These are phyloP conservation scores for Drosophila saltans DNA, from an alignment of 1,140 invertebrate genomes.

Conservation along the genomic window DNA sequence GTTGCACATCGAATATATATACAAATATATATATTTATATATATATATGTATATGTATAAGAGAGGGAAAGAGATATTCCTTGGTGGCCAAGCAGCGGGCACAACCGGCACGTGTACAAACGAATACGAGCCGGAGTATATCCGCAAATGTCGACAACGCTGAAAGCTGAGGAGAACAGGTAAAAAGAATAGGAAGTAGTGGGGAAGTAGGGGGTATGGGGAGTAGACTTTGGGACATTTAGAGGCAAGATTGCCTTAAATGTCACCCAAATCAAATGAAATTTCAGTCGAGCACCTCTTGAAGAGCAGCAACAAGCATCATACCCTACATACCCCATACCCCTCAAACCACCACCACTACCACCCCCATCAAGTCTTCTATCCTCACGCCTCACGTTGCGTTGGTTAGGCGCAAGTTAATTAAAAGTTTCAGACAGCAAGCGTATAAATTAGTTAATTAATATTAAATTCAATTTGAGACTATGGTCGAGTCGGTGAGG, in stretches of 20 bases:
- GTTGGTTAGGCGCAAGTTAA: slow-evolving; percentile 43
- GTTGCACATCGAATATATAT: slow-evolving; percentile 72
- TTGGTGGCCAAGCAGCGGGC: slow-evolving; percentile 43
- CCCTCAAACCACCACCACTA: background rate
- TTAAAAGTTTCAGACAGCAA: slow-evolving; percentile 61
- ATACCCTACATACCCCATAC: no score
- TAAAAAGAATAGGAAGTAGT: slow-evolving; percentile 1
- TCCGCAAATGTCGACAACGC: background rate
- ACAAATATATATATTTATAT: slow-evolving; percentile 17
- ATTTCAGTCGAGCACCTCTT: slow-evolving; percentile 30
- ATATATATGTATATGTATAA: no score
- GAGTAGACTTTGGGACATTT: background rate
- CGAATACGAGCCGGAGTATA: slow-evolving; percentile 25
- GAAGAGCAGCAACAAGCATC: background rate
- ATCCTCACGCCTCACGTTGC: background rate
- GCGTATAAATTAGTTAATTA: slow-evolving; percentile 75
- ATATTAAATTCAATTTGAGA: slow-evolving; percentile 76
- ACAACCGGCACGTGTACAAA: slow-evolving; percentile 65
- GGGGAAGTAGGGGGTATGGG: background rate
- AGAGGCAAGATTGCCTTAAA: slow-evolving; percentile 29
- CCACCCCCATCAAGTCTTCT: background rate
- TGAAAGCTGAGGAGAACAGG: slow-evolving; percentile 36
- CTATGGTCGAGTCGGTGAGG: slow-evolving; percentile 26
- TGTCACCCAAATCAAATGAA: slow-evolving; percentile 62
- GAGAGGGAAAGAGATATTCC: slow-evolving; percentile 32